phyloP scores from a whole-genome alignment of 1,140 invertebrate species.

The Sycophaga agraensis region DNA sequence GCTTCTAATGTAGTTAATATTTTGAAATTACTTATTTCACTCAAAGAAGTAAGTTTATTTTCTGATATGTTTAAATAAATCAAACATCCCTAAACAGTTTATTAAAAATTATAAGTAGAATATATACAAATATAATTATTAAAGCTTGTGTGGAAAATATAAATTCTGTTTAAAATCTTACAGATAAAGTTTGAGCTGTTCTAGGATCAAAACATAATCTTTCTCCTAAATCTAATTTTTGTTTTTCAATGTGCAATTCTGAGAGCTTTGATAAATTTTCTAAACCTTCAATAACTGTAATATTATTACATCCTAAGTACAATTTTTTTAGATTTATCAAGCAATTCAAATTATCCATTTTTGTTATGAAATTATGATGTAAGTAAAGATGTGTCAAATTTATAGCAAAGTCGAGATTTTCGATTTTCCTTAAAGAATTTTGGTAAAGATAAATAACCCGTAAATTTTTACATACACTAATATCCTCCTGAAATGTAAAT shows the following conservation, averaged over 20 bases:
- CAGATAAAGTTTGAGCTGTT: slow-evolving; percentile 61
- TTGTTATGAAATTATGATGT: slow-evolving; percentile 67
- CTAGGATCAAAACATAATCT: slow-evolving; percentile 69
- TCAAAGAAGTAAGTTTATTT: slow-evolving; percentile 56
- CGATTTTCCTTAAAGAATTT: slow-evolving; percentile 63
- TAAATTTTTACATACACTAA: slow-evolving; percentile 56
- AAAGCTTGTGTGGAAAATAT: not conserved
- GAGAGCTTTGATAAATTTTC: slow-evolving; percentile 62
- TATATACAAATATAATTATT: not conserved
- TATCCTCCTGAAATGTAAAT: slow-evolving; percentile 56
- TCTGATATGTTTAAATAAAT: slow-evolving; percentile 57
- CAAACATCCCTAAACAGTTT: slow-evolving; percentile 55
- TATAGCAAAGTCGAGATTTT: slow-evolving; percentile 61
- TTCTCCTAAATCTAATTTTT: slow-evolving; percentile 60
- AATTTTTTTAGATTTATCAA: slow-evolving; percentile 65
- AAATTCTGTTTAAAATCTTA: slow-evolving; percentile 42
- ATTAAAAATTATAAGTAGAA: slow-evolving; percentile 22
- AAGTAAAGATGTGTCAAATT: slow-evolving; percentile 68
- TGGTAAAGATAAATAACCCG: slow-evolving; percentile 67
- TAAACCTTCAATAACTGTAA: slow-evolving; percentile 69
- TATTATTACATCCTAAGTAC: slow-evolving; percentile 68
- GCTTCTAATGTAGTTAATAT: slow-evolving; percentile 54
- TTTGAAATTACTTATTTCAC: slow-evolving; percentile 48
- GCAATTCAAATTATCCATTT: slow-evolving; percentile 64
- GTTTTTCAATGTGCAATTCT: slow-evolving; percentile 70